These are phyloP conservation scores for Pollachius pollachius DNA, from an alignment of 2,113 vertebrate genomes.

Conservation along the genomic window DNA sequence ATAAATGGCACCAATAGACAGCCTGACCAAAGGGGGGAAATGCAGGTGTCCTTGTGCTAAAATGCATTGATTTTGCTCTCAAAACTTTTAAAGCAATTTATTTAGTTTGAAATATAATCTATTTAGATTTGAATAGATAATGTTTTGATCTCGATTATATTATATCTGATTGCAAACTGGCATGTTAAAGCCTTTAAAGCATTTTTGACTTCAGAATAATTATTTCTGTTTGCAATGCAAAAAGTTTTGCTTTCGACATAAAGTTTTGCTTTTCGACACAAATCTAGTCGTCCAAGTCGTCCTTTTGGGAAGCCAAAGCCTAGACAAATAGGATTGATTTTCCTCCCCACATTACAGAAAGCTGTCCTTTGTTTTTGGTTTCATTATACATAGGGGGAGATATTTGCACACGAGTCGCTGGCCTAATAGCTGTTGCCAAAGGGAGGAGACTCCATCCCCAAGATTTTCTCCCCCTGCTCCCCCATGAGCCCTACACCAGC, in stretches of 20 bases:
- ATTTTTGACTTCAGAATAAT: not conserved
- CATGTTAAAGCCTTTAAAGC: too few relatives aligned
- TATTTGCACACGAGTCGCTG: not conserved
- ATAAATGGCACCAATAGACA: too few relatives aligned
- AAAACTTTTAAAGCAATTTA: too few relatives aligned
- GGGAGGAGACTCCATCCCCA: conserved; percentile 26
- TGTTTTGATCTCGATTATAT: not conserved
- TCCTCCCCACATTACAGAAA: too few relatives aligned
- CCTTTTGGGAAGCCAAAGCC: too few relatives aligned
- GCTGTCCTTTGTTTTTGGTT: not conserved
- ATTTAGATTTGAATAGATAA: not conserved
- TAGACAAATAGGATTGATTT: too few relatives aligned
- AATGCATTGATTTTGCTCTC: too few relatives aligned
- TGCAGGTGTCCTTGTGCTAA: too few relatives aligned
- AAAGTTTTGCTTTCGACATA: conserved; percentile 30
- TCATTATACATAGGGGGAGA: not conserved
- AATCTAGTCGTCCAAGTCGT: too few relatives aligned
- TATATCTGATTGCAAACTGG: not conserved
- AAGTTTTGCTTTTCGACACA: too few relatives aligned
- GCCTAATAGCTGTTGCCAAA: conserved; percentile 9
- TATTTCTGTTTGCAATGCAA: conserved; percentile 2
- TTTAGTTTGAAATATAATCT: too few relatives aligned
- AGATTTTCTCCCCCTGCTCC: conserved; percentile 1
- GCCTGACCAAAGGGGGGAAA: too few relatives aligned
- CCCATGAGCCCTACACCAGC: conserved; percentile 4